Percentiles rank a stretch among this genome's conserved stretches.
Evolutionary conservation across 2,888 invertebrate genomes (phyloP).

Genomic region (Ennomos erosarius): DNA sequence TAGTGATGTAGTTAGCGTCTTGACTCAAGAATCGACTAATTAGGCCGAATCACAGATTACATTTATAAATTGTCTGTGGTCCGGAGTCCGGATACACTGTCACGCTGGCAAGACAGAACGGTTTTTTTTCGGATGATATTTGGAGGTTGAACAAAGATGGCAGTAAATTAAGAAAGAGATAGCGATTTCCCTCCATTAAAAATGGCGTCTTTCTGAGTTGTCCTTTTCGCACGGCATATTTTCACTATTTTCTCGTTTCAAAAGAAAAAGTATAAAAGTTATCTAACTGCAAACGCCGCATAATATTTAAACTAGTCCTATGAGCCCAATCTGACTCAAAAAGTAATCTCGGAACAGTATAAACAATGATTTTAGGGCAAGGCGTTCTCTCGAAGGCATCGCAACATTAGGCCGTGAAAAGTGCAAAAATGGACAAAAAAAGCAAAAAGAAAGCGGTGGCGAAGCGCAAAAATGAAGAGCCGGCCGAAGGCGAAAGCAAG

Average conservation of each 20-base stretch:
- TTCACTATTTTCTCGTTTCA: constrained; percentile 50
- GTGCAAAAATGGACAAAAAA: constrained; percentile 82
- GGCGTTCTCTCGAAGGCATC: constrained; percentile 47
- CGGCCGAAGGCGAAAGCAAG: constrained; percentile 72
- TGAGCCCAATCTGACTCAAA: not conserved
- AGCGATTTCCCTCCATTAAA: constrained; percentile 48
- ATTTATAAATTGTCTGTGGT: not conserved
- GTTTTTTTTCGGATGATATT: not conserved
- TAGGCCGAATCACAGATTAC: constrained; percentile 24
- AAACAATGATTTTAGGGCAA: constrained; percentile 66
- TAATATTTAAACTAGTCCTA: constrained; percentile 27
- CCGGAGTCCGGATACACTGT: too few relatives aligned
- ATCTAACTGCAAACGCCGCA: constrained; percentile 41
- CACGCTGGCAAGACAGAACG: not conserved
- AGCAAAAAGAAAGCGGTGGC: constrained; percentile 80
- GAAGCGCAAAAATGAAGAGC: constrained; percentile 79
- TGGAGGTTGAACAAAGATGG: constrained; percentile 8
- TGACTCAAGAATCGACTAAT: not conserved
- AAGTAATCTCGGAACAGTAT: constrained; percentile 10
- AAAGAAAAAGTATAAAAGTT: constrained; percentile 48
- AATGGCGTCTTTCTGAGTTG: constrained; percentile 81
- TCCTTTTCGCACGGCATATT: constrained; percentile 72
- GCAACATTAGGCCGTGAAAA: constrained; percentile 41
- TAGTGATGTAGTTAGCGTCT: too few relatives aligned
- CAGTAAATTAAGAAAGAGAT: constrained; percentile 36